These are phyloP conservation scores for Strix uralensis DNA, from an alignment of 2,113 vertebrate species.

Conservation along the genomic window DNA sequence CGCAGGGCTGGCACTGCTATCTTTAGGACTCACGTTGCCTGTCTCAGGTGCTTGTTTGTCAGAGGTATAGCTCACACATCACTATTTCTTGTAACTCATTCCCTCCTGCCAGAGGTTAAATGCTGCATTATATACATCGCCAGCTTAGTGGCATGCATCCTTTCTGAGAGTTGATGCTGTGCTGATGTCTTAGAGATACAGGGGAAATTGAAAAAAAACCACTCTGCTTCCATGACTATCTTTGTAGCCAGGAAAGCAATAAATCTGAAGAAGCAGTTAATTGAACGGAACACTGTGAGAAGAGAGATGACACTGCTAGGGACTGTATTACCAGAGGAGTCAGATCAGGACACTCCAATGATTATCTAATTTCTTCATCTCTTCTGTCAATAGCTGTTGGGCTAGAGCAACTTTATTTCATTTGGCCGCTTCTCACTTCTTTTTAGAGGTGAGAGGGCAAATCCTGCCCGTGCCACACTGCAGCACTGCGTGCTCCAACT, in stretches of 20 bases:
- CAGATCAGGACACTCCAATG: background rate
- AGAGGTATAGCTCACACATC: background rate
- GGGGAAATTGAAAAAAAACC: background rate
- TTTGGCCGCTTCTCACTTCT: conserved; percentile 17
- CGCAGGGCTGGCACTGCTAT: background rate
- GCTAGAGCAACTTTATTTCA: background rate
- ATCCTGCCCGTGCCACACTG: background rate
- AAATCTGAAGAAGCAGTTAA: background rate
- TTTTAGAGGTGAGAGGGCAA: background rate
- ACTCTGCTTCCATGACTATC: background rate
- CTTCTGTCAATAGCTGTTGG: conserved; percentile 15
- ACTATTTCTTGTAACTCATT: background rate
- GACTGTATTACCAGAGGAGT: conserved; percentile 1
- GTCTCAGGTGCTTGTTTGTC: background rate
- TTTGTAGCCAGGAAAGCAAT: background rate
- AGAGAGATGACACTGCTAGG: background rate
- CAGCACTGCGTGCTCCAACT: background rate
- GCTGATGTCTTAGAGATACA: background rate
- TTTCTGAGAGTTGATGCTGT: background rate
- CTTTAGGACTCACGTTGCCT: background rate
- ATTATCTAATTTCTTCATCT: conserved; percentile 17
- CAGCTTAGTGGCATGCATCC: background rate
- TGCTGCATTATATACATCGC: background rate
- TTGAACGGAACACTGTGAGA: background rate
- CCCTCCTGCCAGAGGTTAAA: background rate